phyloP scores from a whole-genome alignment of 2,797 vertebrate genomes.

The Phoxinus dragarum region DNA sequence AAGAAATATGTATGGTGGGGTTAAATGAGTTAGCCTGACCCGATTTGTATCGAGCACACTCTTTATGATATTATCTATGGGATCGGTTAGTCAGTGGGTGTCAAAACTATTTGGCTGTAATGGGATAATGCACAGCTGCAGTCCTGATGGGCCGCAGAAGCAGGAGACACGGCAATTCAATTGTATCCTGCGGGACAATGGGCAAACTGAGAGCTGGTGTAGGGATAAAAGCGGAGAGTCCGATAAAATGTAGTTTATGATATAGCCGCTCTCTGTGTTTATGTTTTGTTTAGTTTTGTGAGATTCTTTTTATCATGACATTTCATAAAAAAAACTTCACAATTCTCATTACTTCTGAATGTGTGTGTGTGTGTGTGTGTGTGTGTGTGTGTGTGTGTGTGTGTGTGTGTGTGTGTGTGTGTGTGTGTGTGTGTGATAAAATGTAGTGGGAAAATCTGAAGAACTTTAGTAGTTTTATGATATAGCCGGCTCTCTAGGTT shows the following conservation, averaged over 20 bases:
- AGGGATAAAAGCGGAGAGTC: constrained; percentile 31
- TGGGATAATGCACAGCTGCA: constrained; percentile 86
- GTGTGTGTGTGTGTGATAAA: too few species aligned
- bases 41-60: constrained; percentile 93
- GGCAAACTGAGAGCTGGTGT: constrained; percentile 42
- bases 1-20: constrained; percentile 91
- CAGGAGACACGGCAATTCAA: constrained; percentile 58
- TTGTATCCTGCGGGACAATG: constrained; percentile 54
- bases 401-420: too few species aligned
- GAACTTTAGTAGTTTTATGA: too few species aligned
- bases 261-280: neutral
- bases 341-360: neutral
- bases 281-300: neutral
- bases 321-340: too few species aligned
- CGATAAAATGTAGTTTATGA: neutral
- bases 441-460: too few species aligned
- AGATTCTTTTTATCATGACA: neutral
- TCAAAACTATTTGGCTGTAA: constrained; percentile 91
- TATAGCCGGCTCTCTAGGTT: too few species aligned
- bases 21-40: constrained; percentile 93
- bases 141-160: constrained; percentile 36
- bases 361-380: too few species aligned
- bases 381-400: too few species aligned
- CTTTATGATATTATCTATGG: constrained; percentile 91
- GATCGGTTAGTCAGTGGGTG: constrained; percentile 88